Conservation (phyloP, 2,113 vertebrate species). For the Zosterops lateralis region DNA sequence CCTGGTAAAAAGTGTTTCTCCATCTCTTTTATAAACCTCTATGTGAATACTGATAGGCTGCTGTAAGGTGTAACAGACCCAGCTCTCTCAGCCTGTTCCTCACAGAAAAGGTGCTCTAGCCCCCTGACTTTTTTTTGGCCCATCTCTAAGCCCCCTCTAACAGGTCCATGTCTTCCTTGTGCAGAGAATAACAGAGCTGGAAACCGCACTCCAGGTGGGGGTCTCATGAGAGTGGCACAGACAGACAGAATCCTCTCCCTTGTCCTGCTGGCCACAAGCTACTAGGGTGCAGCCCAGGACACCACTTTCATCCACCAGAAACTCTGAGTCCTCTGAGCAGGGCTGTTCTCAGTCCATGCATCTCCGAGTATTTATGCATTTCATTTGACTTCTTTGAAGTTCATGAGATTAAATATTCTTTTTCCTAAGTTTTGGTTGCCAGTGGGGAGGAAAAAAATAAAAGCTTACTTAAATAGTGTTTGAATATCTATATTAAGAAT, state of each 20-base stretch:
- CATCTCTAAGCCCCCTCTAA: background rate
- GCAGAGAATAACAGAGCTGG: background rate
- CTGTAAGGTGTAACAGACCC: background rate
- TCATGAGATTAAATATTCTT: background rate
- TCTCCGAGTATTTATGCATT: background rate
- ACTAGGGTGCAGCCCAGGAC: background rate
- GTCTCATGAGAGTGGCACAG: rapidly evolving
- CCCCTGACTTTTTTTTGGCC: background rate
- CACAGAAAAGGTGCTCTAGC: background rate
- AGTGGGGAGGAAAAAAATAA: background rate
- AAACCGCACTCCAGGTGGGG: rapidly evolving
- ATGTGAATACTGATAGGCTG: background rate
- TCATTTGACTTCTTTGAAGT: background rate
- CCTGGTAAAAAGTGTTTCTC: background rate
- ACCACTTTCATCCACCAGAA: rapidly evolving
- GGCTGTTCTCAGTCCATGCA: background rate
- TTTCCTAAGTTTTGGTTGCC: background rate
- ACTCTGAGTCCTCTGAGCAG: background rate
- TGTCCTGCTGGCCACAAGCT: rapidly evolving
- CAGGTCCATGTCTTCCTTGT: background rate
- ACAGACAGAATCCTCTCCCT: background rate
- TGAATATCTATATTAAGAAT: background rate
- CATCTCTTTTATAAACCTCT: background rate
- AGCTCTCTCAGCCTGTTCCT: background rate
- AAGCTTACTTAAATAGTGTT: background rate